Conservation (phyloP, 2,113 vertebrate species). For the Penelope pileata region DNA sequence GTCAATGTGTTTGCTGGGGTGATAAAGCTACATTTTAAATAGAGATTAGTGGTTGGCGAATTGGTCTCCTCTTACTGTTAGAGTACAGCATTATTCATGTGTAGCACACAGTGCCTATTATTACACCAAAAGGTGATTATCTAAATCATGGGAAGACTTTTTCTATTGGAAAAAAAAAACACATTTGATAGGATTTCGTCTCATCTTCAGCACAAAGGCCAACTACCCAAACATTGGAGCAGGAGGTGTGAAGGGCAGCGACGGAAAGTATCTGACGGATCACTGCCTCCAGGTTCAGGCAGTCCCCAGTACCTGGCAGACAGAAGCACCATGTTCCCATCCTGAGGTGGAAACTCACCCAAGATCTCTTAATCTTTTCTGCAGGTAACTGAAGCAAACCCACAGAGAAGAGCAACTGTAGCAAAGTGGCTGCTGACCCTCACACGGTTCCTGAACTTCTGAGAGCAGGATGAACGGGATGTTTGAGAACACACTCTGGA, state of each 20-base stretch:
- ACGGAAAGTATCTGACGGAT: not conserved
- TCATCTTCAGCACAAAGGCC: not conserved
- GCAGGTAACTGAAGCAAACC: not conserved
- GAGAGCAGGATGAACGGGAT: fast-evolving
- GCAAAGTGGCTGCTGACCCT: fast-evolving
- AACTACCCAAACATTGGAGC: not conserved
- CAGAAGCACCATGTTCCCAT: not conserved
- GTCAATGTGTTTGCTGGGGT: not conserved
- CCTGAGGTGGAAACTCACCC: not conserved
- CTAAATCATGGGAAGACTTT: not conserved
- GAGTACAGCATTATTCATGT: not conserved
- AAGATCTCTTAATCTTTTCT: not conserved
- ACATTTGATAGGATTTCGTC: not conserved
- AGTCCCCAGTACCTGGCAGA: not conserved
- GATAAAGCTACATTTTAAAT: not conserved
- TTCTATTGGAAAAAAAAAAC: not conserved
- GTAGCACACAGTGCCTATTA: not conserved
- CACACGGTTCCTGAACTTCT: not conserved
- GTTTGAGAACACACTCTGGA: not conserved
- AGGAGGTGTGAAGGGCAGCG: not conserved
- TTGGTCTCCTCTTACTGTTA: not conserved
- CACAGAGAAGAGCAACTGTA: not conserved
- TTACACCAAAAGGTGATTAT: not conserved
- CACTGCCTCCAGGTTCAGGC: fast-evolving
- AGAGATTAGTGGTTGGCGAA: not conserved